Base-by-base conservation (phyloP, 2,797 vertebrate species). In the Diplodus puntazzo region DNA sequence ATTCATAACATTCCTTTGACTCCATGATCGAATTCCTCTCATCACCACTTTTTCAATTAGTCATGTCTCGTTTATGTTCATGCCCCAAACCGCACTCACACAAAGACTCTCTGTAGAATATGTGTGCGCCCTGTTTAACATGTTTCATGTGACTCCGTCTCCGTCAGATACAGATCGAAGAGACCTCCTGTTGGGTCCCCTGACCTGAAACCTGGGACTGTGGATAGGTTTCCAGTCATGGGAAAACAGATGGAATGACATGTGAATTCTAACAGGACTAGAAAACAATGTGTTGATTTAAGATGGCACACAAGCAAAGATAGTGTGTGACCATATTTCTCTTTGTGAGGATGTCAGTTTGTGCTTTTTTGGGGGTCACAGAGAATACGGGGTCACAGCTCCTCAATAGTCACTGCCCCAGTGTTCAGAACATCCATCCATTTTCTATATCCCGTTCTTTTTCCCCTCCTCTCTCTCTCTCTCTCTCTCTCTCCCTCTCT, bases 81-180 rank as follows among this genome's bases (percentile, higher is more conserved):
- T 64, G 67, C 18, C 17, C 27, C 43, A n/a, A 8, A 46, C 3
- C 21, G 25, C 12, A 9, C 1, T 34, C 34, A 69, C 3, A 62
- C 43, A 69, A 67, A 65, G 21, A 11, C 12, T 27, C 1, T 46
- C 5, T 46, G 34, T 75, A 34, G 34, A 34, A 34, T 34, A 3
- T 16, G 27, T 25, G 0, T 18, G 55, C 20, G 25, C 11, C 50
- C 42, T n/a, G 16, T 60, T 42, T 57, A 75, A 65, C 55, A 71
- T 34, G 48, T 69, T 59, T 53, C 61, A 65, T 77, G 72, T 74
- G 70, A 76, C 63, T 63, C 46, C 55, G 55, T 34, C 30, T 68
- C 43, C 42, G 11, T 27, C 12, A 62, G 55, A 49, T 45, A 2
- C 66, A 67, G 20, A 73, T 81, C 42, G 81, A 61, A 66, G 60